Evolutionary conservation across 2,888 invertebrate species (phyloP).

Genomic region (Campoplex nolae): DNA sequence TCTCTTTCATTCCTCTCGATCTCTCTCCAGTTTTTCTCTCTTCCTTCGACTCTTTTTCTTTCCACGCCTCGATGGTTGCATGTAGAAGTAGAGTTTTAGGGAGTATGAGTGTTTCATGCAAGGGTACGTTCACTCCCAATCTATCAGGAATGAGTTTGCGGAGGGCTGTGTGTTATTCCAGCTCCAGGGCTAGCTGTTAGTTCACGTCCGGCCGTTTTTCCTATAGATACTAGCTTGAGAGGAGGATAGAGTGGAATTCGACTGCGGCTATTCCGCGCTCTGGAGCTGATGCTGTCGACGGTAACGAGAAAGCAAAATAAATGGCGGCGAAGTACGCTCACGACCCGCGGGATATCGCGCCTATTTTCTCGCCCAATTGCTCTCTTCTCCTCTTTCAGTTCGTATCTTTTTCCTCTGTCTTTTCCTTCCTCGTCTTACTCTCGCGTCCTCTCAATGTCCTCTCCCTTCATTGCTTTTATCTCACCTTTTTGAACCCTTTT

Average conservation of each 20-base stretch:
- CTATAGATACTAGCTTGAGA: conserved; percentile 7
- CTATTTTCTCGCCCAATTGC: conserved; percentile 41
- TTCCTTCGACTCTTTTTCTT: neutral
- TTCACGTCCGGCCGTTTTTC: conserved; percentile 51
- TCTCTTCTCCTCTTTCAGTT: conserved; percentile 28
- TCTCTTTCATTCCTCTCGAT: conserved; percentile 15
- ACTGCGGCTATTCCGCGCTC: conserved; percentile 36
- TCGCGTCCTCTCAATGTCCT: conserved; percentile 22
- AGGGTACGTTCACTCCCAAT: conserved; percentile 64
- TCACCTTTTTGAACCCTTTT: conserved; percentile 56
- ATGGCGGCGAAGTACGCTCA: conserved; percentile 69
- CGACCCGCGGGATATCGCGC: conserved; percentile 66
- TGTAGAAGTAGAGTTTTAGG: conserved; percentile 31
- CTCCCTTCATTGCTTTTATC: conserved; percentile 26
- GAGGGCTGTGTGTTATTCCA: conserved; percentile 45
- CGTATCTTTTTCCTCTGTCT: neutral
- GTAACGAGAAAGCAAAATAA: conserved; percentile 76
- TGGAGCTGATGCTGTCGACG: conserved; percentile 68
- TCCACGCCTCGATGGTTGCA: conserved; percentile 6
- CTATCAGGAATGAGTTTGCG: conserved; percentile 62
- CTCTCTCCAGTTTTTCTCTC: conserved; percentile 7
- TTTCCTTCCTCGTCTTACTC: conserved; percentile 9
- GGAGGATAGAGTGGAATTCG: conserved; percentile 16
- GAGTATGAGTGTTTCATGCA: conserved; percentile 58
- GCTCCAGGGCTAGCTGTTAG: conserved; percentile 40